Base-by-base conservation (phyloP, 2,113 vertebrate species). In the Cavia aperea region DNA sequence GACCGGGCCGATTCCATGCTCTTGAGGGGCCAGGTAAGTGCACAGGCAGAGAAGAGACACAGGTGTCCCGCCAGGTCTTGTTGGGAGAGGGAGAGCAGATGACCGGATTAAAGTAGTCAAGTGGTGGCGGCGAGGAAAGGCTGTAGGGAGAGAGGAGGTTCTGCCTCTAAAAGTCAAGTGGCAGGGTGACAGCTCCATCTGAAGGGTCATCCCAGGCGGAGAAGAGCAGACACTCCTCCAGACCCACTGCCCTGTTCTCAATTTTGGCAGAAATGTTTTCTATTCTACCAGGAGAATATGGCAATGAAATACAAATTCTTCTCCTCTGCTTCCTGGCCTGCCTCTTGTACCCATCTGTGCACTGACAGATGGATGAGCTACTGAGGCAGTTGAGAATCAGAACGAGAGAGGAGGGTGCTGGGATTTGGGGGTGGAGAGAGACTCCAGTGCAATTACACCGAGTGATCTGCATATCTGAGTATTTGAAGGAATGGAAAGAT, bases 291-390 rank as follows among this genome's bases (percentile, higher is more conserved):
- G 89, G 81, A 94, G 91, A 95, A 90, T 62, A 86, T 63, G 81
- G 94, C 92, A 84, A 78, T 88, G 93, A 94, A 95, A 95, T 89
- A 96, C 94, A 94, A 95, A 95, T 86, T 82, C 81, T 72, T 63
- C 88, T 93, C 77, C n/a, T 96, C 70, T 81, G 93, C 93, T 95
- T 97, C 88, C 96, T 96, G 96, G 96, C 96, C 94, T 92, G 95
- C 89, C 93, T 95, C 91, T 93, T 94, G 94, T 93, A 89, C 93
- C 87, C 96, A 97, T 97, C 96, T 96, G 96, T 81, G 89, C 94
- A 70, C 94, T 87, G 84, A 91, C 96, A 97, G 96, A 97, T 96
- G 96, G 96, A 94, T 82, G 87, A 85, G 95, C 89, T 93, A 87
- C 77, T 26, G 66, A 96, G 83, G 87, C 96, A 93, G 95, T 94